A percentile compares a stretch with the other conserved stretches of the same genome.
These are phyloP conservation scores for Lepidurus couesii DNA, from an alignment of 1,140 invertebrate species.

Conservation along the genomic window DNA sequence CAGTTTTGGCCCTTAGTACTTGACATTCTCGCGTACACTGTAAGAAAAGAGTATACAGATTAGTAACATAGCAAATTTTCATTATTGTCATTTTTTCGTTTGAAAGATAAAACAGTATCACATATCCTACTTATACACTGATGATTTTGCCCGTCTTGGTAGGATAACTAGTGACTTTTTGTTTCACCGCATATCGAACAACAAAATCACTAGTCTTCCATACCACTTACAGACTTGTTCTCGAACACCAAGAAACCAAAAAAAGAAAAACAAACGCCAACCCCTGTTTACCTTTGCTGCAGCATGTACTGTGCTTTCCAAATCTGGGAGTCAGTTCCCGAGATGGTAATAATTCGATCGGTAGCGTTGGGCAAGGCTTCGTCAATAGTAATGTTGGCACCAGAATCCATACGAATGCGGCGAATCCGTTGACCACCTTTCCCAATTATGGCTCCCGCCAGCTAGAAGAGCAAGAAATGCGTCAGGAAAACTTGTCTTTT, in stretches of 20 bases:
- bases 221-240: slow-evolving; percentile 64
- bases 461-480: slow-evolving; percentile 51
- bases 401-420: slow-evolving; percentile 87
- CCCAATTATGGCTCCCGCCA: slow-evolving; percentile 97
- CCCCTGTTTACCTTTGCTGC: slow-evolving; percentile 53
- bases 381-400: slow-evolving; percentile 92
- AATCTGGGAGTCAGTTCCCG: slow-evolving; percentile 82
- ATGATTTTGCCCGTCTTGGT: slow-evolving; percentile 55
- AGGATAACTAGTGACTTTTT: slow-evolving; percentile 96
- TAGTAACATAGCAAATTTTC: neutral
- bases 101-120: too few species aligned
- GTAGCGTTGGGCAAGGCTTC: slow-evolving; percentile 82
- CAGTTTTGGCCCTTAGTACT: neutral
- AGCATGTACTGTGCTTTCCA: slow-evolving; percentile 96
- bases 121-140: neutral
- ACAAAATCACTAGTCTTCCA: slow-evolving; percentile 99
- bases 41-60: slow-evolving; percentile 26
- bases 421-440: slow-evolving; percentile 90
- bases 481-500: slow-evolving; percentile 7
- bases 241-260: slow-evolving; percentile 23
- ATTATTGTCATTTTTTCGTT: too few species aligned
- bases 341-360: slow-evolving; percentile 95
- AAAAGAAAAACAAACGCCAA: neutral
- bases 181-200: slow-evolving; percentile 79
- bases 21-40: slow-evolving; percentile 35